Evolutionary conservation across 2,888 invertebrate species (phyloP), one percentile per base, ranked within the genome.

Genomic region (Ernsta delagoae): DNA sequence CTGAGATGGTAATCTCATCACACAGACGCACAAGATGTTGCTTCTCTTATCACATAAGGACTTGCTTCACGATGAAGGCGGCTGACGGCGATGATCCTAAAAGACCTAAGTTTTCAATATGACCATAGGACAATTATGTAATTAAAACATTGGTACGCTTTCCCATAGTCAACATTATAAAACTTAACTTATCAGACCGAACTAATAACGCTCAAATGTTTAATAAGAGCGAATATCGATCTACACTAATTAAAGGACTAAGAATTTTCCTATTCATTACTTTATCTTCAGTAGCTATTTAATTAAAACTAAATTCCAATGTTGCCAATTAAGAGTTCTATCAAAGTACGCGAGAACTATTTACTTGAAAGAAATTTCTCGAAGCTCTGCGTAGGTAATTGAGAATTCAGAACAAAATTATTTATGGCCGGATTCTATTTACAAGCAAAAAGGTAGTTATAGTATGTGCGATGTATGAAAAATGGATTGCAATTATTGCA

Each of bases 321-420:
- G 12, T 56, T 45, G 56, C 60, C 45, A 60, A 60, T 60, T 60
- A 60, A 39, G 16, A 59, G 16, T 39, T 53, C 41, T 54, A 45
- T 56, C 64, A 12, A 56, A 56, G 64, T 43, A 56, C 56, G 39
- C 39, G 31, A 45, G 43, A 64, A 56, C 43, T 64, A 64, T 64
- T 56, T 64, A n/a, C 56, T 64, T 64, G 9, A 54, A 64, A 56
- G 54, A 64, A 64, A 31, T 54, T 54, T 36, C 63, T 63, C 8
- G 50, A 43, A 64, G 41, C 53, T 16, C 24, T 36, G 43, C 54
- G 70, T 69, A 71, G 36, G 57, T n/a, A n/a, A n/a, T n/a, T n/a
- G n/a, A n/a, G n/a, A n/a, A n/a, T 68, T 53, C 16, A 53, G 39
- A 39, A 16, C 39, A 63, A 53, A 12, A 53, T 63, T 53, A 16